phyloP scores from a whole-genome alignment of 2,797 vertebrate species.

The Pangasius macronema region DNA sequence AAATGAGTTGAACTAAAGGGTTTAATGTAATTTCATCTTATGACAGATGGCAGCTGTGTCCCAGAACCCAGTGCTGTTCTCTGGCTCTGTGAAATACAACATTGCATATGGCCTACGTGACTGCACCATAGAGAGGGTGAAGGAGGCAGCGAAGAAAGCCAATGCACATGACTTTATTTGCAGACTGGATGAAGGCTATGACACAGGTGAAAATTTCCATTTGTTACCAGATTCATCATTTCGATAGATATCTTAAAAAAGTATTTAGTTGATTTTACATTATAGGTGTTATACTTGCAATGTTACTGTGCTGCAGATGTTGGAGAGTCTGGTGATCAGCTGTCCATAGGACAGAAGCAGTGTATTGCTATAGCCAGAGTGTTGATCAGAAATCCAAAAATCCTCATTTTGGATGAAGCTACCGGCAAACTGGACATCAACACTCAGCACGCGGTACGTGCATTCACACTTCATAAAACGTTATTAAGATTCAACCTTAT shows the following conservation, averaged over 20 bases:
- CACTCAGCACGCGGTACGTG: constrained; percentile 66
- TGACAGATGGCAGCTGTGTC: constrained; percentile 80
- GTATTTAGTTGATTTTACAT: not conserved
- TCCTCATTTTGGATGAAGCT: constrained; percentile 87
- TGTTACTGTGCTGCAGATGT: constrained; percentile 70
- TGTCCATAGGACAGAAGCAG: constrained; percentile 82
- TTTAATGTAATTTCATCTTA: not conserved
- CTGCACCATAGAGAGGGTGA: constrained; percentile 65
- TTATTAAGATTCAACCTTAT: not conserved
- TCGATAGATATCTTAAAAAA: not conserved
- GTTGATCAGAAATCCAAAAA: constrained; percentile 77
- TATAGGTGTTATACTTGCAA: not conserved
- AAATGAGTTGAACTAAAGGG: not conserved
- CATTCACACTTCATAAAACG: not conserved
- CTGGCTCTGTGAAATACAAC: constrained; percentile 83
- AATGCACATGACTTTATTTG: constrained; percentile 72
- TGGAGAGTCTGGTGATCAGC: constrained; percentile 72
- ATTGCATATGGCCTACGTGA: constrained; percentile 79
- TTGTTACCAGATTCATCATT: not conserved
- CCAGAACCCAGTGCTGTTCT: constrained; percentile 87
- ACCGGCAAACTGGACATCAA: constrained; percentile 81
- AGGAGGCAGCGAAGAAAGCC: constrained; percentile 64
- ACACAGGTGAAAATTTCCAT: constrained; percentile 71
- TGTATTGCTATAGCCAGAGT: constrained; percentile 82
- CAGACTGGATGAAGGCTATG: constrained; percentile 68